Evolutionary conservation across 1,140 invertebrate genomes (phyloP), one percentile per base, ranked within the genome.

Genomic region (Parapsyche elsis): DNA sequence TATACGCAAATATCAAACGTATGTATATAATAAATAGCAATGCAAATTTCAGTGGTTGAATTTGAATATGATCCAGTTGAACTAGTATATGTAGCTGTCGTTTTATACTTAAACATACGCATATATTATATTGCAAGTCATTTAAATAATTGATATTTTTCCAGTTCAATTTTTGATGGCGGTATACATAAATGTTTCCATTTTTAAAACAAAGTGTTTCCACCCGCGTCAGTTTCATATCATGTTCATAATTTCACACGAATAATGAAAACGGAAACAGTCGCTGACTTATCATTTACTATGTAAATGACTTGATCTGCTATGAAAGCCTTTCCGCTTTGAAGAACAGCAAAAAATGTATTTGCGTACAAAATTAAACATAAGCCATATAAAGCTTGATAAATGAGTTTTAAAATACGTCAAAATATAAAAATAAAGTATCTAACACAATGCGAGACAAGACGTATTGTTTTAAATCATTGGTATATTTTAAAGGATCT

Each of bases 231-330:
- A 1, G 57, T 74, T 30, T 74, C 71, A 49, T 44, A 30, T 74
- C 45, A 74, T 74, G 71, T 16, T 74, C 19, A 74, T 74, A 74
- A 74, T 74, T 74, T 74, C 45, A 30, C 71, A 74, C 46, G 71
- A 74, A 74, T 74, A 74, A 74, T 74, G 71, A 45, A 74, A 74
- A 19, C 71, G 71, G 71, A 74, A 74, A 74, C 71, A 74, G 71
- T 74, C 71, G 71, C 71, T 74, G 71, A 74, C 71, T 74, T 74
- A 74, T 74, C 71, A 74, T 74, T 74, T 74, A 74, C 71, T 74
- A 74, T 74, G 71, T 46, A 74, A 74, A 74, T 74, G 71, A 74
- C 71, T 49, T 74, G 71, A 74, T 74, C 71, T 74, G 19, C 71
- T 44, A 16, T 38, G 71, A 49, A 74, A 49, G 45, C 71, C 71